Evolutionary conservation across 2,888 invertebrate species (phyloP), one percentile per base, ranked within the genome.

Genomic region (Crioceris asparagi): DNA sequence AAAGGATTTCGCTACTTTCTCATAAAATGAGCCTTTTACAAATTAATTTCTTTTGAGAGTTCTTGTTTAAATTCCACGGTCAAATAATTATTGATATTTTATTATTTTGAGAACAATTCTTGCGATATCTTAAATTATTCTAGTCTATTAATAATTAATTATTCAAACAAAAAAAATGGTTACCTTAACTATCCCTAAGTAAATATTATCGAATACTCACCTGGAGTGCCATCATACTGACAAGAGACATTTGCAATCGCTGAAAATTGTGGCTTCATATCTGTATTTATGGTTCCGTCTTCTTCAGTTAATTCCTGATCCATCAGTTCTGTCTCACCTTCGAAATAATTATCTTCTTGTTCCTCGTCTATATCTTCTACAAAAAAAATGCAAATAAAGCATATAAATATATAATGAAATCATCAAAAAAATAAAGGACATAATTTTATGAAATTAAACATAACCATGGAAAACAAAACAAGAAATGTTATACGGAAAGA

Each of bases 161-260:
- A n/a, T n/a, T n/a, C n/a, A n/a, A n/a, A n/a, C n/a, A n/a, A n/a
- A n/a, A n/a, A n/a, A n/a, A n/a, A n/a, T n/a, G n/a, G n/a, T n/a
- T n/a, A n/a, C n/a, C n/a, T n/a, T n/a, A n/a, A n/a, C n/a, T n/a
- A n/a, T n/a, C n/a, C n/a, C n/a, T n/a, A n/a, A n/a, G n/a, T n/a
- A n/a, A n/a, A n/a, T n/a, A n/a, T n/a, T n/a, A n/a, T n/a, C n/a
- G n/a, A n/a, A n/a, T 2, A 12, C 27, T 50, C 51, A 60, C 62
- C 60, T 47, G 60, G 57, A 39, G 53, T 55, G 7, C 60, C 64
- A 43, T 74, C 76, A 55, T 77, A 77, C 48, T 75, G 75, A 47
- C 77, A 77, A 45, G 74, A 74, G 36, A 77, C 77, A 59, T 76
- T 77, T 16, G 75, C 74, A 50, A 76, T 75, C 30, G 76, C 73